Evolutionary conservation across 1,140 invertebrate genomes (phyloP), one percentile per base, ranked within the genome.

Genomic region (Listronotus bonariensis): DNA sequence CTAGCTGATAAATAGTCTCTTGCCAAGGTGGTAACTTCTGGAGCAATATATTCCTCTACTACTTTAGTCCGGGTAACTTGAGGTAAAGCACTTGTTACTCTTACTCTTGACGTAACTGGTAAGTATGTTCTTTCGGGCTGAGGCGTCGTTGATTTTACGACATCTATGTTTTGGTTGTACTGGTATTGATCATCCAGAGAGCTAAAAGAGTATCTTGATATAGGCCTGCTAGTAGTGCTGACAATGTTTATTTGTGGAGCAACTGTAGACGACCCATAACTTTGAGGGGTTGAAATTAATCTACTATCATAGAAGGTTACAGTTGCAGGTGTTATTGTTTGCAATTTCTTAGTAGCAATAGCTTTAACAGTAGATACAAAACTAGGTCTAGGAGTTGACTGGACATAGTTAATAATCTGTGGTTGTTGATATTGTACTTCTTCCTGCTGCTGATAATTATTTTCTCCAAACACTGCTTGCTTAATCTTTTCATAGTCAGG

Each of bases 371-470:
- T 68, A 5, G 73, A 71, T 3, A 40, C 31, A 61, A 69, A 75
- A 8, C 67, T 74, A 34, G 75, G 75, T 68, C 42, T 74, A 43
- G 71, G 72, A 45, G 73, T 74, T 12, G 73, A 65, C 45, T 66
- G 65, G 2, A 73, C 51, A 48, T 68, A 68, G 17, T 58, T 61
- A n/a, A 20, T 9, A 65, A 42, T 18, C 49, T 48, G 34, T 38
- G 49, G 48, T 55, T 69, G 58, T 53, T 69, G 58, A 42, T 52
- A 32, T 15, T 64, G 40, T 34, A 53, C 10, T 15, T 18, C n/a
- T 12, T 57, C n/a, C 34, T 26, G 20, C 59, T 40, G 14, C 49
- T 34, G 59, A 36, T 51, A 26, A 26, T 26, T 26, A 10, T 51
- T 51, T 5, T 51, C 48, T 18, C 48, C 48, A 26, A 49, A 36